Percentiles rank a stretch among this genome's conserved stretches.
phyloP scores from a whole-genome alignment of 2,888 invertebrate genomes.

The Neria commutata region DNA sequence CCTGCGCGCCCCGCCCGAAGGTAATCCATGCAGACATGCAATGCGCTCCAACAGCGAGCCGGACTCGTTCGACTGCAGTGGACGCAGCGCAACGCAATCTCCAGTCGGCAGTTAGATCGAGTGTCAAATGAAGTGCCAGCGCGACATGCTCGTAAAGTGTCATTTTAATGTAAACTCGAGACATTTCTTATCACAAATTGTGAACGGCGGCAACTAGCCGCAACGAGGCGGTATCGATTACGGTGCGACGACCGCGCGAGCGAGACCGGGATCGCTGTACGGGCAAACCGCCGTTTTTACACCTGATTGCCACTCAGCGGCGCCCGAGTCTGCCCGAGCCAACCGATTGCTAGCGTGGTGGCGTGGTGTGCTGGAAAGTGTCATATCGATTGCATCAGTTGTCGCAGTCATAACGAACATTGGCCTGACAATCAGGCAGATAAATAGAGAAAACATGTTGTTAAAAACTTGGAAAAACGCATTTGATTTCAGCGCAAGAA shows the following conservation, averaged over 20 bases:
- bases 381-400: too few relatives aligned
- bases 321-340: too few relatives aligned
- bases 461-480: too few relatives aligned
- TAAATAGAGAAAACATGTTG: neutral
- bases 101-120: neutral
- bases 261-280: too few relatives aligned
- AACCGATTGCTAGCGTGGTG: neutral
- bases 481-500: too few relatives aligned
- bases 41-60: too few relatives aligned
- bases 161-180: conserved; percentile 3
- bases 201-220: neutral
- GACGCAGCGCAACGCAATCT: too few relatives aligned
- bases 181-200: neutral
- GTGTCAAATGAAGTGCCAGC: neutral
- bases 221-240: neutral
- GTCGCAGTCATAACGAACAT: neutral
- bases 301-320: neutral
- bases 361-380: too few relatives aligned
- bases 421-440: neutral
- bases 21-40: neutral
- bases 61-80: too few relatives aligned
- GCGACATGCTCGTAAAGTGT: neutral
- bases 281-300: neutral
- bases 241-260: neutral
- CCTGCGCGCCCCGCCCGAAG: too few relatives aligned